Conservation (phyloP, 2,797 vertebrate species). For the Mormyrops boulengeri region DNA sequence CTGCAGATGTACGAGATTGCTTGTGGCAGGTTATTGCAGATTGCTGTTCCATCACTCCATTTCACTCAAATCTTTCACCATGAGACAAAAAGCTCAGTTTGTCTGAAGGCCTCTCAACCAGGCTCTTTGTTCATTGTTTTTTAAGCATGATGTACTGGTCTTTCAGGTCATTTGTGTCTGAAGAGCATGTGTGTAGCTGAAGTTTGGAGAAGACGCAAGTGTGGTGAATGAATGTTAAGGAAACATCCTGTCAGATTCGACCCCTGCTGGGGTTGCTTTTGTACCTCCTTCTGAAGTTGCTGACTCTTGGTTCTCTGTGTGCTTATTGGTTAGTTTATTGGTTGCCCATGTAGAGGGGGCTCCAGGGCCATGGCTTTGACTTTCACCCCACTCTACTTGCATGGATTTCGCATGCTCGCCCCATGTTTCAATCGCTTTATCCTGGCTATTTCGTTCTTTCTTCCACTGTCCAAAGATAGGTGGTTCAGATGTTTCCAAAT, state of each 20-base stretch:
- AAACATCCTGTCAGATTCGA: neutral
- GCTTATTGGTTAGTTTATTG: neutral
- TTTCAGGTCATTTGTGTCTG: neutral
- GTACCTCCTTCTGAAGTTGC: neutral
- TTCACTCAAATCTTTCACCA: neutral
- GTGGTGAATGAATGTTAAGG: neutral
- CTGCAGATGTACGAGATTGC: neutral
- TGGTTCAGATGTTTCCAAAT: neutral
- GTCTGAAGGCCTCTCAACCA: neutral
- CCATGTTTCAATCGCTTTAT: neutral
- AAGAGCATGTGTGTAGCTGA: neutral
- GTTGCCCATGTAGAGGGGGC: neutral
- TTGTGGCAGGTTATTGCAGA: neutral
- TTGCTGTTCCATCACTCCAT: neutral
- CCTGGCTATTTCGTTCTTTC: neutral
- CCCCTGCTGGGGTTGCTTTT: neutral
- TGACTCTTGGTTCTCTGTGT: neutral
- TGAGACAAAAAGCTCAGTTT: neutral
- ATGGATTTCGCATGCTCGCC: neutral
- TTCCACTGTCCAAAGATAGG: neutral
- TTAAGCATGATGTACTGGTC: neutral
- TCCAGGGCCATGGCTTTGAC: neutral
- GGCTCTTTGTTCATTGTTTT: neutral
- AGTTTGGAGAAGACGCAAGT: neutral
- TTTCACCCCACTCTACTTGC: neutral